A percentile compares a stretch with the other conserved stretches of the same genome.
These are phyloP conservation scores for Atractosteus spatula DNA, from an alignment of 2,113 vertebrate species.

Conservation along the genomic window DNA sequence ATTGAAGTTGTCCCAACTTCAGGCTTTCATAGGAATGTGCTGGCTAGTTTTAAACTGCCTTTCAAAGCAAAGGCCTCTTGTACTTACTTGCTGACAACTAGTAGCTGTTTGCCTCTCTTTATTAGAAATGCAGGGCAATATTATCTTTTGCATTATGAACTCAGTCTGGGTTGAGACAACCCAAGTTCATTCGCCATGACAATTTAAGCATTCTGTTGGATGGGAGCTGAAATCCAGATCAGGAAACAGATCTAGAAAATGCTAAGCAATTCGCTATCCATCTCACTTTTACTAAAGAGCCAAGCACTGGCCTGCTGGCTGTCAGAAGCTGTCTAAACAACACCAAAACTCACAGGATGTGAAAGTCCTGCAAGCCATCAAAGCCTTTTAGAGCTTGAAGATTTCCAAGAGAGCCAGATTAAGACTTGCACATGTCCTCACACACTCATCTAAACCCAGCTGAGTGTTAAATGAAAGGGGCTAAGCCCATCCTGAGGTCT, in stretches of 20 bases:
- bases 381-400: conserved; percentile 1
- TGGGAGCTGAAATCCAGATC: conserved; percentile 14
- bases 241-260: not conserved
- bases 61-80: not conserved
- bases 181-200: conserved; percentile 17
- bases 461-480: not conserved
- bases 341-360: not conserved
- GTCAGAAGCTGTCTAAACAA: conserved; percentile 4
- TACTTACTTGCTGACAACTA: not conserved
- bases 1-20: too few species aligned
- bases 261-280: not conserved
- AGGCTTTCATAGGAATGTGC: too few species aligned
- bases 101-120: not conserved
- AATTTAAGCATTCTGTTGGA: not conserved
- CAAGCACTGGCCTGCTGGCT: not conserved
- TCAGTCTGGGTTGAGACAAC: not conserved
- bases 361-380: conserved; percentile 12
- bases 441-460: not conserved
- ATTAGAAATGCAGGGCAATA: not conserved
- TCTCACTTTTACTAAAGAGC: not conserved
- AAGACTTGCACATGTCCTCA: not conserved
- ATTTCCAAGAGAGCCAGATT: not conserved
- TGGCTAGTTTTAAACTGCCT: not conserved
- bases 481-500: not conserved
- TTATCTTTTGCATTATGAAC: not conserved